These are phyloP conservation scores for Bergia puertoricense DNA, from an alignment of 92 coral and sea anemone species.

Conservation along the genomic window DNA sequence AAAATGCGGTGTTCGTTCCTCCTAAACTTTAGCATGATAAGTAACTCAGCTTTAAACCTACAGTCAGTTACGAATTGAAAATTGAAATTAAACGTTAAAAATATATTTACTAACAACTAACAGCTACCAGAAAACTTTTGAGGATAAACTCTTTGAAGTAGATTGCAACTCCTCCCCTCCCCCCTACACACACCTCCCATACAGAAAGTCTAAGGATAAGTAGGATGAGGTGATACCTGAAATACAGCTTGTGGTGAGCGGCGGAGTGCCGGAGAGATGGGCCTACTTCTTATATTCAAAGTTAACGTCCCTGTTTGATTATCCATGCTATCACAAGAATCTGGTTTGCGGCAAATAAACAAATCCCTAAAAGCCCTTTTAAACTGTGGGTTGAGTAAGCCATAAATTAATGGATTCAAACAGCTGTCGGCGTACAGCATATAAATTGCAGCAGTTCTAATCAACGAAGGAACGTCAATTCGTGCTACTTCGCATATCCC, in stretches of 20 bases:
- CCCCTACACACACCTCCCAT: too few species aligned
- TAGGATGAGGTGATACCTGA: neutral
- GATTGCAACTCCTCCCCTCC: too few species aligned
- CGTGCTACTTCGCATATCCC: constrained; percentile 58
- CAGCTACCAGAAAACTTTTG: too few species aligned
- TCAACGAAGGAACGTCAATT: constrained; percentile 38
- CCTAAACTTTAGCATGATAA: too few species aligned
- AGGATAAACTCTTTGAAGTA: too few species aligned
- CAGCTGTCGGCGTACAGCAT: constrained; percentile 59
- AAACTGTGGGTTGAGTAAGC: constrained; percentile 75
- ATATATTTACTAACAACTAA: too few species aligned
- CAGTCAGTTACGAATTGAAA: too few species aligned
- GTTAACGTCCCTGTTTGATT: neutral
- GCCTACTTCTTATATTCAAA: neutral
- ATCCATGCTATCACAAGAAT: neutral
- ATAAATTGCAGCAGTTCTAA: constrained; percentile 37
- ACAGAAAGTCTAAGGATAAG: too few species aligned
- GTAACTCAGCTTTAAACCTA: too few species aligned
- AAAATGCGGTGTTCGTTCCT: too few species aligned
- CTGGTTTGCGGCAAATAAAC: neutral
- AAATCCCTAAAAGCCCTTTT: constrained; percentile 47
- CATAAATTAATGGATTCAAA: constrained; percentile 72
- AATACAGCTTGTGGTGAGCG: neutral
- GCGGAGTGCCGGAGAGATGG: neutral
- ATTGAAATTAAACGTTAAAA: too few species aligned